phyloP scores from a whole-genome alignment of 1,140 invertebrate genomes.

The Drosophila persimilis region DNA sequence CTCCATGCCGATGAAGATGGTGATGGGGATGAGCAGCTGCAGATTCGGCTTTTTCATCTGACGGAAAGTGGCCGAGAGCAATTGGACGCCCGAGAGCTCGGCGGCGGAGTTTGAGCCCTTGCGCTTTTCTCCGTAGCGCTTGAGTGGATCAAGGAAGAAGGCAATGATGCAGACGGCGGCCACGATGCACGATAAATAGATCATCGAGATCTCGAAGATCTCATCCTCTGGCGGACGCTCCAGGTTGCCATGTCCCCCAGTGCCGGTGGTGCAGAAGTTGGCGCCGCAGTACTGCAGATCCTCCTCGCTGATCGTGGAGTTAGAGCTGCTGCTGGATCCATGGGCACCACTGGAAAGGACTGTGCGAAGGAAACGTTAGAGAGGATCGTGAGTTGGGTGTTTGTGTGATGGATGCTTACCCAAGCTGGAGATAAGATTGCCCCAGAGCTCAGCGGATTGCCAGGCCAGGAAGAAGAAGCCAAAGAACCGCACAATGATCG shows the following conservation, averaged over 20 bases:
- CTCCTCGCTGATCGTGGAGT: constrained; percentile 83
- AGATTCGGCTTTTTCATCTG: constrained; percentile 96
- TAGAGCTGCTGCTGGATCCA: constrained; percentile 84
- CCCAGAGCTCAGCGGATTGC: constrained; percentile 97
- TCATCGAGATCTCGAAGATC: constrained; percentile 93
- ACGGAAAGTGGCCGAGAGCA: constrained; percentile 94
- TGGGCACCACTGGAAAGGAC: constrained; percentile 91
- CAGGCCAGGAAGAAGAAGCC: constrained; percentile 99
- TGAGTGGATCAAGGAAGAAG: constrained; percentile 94
- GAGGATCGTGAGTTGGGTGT: constrained; percentile 67
- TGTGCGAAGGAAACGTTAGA: constrained; percentile 13
- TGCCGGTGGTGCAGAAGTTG: constrained; percentile 90
- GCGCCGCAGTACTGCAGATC: constrained; percentile 90
- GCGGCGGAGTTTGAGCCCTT: constrained; percentile 86
- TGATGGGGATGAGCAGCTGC: constrained; percentile 96
- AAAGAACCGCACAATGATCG: constrained; percentile 97
- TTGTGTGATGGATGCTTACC: constrained; percentile 49
- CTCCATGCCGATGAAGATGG: constrained; percentile 98
- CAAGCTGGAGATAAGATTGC: constrained; percentile 97
- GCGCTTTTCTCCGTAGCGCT: constrained; percentile 94
- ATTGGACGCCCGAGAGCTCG: constrained; percentile 90
- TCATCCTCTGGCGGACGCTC: constrained; percentile 91
- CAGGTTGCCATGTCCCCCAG: constrained; percentile 87
- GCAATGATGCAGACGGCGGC: constrained; percentile 93
- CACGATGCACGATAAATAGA: constrained; percentile 94